These are phyloP conservation scores for Abrostola tripartita DNA, from an alignment of 2,888 invertebrate genomes.

Conservation along the genomic window DNA sequence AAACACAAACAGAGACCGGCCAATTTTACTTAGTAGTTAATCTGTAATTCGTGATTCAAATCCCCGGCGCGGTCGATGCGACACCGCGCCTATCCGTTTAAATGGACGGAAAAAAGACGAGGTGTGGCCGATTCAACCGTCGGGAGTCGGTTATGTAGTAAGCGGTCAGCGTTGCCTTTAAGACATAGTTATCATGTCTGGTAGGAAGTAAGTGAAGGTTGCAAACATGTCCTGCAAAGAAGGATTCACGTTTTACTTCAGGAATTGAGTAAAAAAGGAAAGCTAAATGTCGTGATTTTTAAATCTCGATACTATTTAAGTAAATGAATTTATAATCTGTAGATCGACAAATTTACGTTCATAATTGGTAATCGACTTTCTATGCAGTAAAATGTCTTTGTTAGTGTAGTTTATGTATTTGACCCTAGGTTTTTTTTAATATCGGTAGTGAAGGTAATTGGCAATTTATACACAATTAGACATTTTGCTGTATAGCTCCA, in stretches of 20 bases:
- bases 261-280: slow-evolving; percentile 14
- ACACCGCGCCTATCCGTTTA: slow-evolving; percentile 77
- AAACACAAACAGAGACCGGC: slow-evolving; percentile 51
- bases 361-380: no score
- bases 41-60: slow-evolving; percentile 77
- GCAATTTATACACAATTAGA: no score
- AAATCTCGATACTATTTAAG: no score
- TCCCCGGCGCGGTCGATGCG: slow-evolving; percentile 65
- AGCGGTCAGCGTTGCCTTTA: slow-evolving; percentile 50
- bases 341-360: no score
- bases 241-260: neutral
- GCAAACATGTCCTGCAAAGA: slow-evolving; percentile 14
- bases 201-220: slow-evolving; percentile 33
- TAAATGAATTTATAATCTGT: no score
- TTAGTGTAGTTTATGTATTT: no score
- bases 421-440: no score
- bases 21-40: slow-evolving; percentile 77
- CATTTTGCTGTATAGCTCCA: no score
- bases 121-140: slow-evolving; percentile 64
- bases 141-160: slow-evolving; percentile 44
- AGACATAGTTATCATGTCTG: slow-evolving; percentile 30
- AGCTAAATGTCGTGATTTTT: neutral
- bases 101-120: slow-evolving; percentile 74
- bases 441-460: no score
- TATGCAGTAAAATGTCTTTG: no score